A percentile compares a stretch with the other conserved stretches of the same genome.
Evolutionary conservation across 2,113 vertebrate genomes (phyloP).

Genomic region (Danio rerio): DNA sequence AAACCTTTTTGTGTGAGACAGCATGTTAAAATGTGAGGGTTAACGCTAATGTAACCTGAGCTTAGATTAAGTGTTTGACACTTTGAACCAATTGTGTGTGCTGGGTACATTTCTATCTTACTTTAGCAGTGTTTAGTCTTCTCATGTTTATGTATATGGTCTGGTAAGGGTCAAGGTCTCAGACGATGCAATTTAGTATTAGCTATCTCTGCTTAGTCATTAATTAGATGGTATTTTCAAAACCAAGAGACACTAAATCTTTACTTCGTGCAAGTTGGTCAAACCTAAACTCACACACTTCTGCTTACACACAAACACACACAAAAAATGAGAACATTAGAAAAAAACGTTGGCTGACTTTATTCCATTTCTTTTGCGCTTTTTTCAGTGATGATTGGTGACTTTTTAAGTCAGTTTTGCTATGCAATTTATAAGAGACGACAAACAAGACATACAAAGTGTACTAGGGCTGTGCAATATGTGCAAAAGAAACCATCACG

Average conservation of each 20-base stretch:
- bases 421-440: too few species aligned
- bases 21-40: background rate
- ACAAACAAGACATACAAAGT: too few species aligned
- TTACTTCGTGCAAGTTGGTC: background rate
- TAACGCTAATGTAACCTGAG: constrained; percentile 20
- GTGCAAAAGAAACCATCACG: too few species aligned
- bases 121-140: background rate
- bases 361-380: too few species aligned
- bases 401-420: too few species aligned
- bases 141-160: background rate
- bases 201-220: background rate
- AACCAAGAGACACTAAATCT: background rate
- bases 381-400: too few species aligned
- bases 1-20: background rate
- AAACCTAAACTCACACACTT: too few species aligned
- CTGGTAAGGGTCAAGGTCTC: constrained; percentile 17
- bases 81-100: background rate
- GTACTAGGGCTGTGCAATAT: too few species aligned
- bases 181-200: background rate
- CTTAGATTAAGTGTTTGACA: background rate
- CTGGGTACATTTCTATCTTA: background rate
- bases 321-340: too few species aligned
- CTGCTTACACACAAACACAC: too few species aligned
- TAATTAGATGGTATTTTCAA: background rate
- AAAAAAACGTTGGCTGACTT: too few species aligned